Percentiles rank a stretch among this genome's conserved stretches.
Conservation (phyloP, 2,113 vertebrate genomes). For the Myanophis thanlyinensis region DNA sequence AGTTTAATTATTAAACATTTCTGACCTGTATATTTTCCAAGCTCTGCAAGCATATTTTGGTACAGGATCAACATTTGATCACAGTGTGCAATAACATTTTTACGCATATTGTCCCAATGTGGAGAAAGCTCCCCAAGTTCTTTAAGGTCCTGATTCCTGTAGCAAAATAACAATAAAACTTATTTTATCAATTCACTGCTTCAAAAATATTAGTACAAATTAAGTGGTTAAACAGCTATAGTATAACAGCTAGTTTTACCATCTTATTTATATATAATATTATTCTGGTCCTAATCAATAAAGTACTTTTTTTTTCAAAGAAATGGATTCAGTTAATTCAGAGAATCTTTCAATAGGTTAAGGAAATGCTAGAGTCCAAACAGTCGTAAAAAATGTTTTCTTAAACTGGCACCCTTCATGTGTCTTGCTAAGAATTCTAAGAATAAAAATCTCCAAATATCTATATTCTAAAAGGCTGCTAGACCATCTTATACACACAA, state of each 20-base stretch:
- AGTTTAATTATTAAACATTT: background rate
- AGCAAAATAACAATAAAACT: slow-evolving; percentile 35
- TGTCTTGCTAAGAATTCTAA: background rate
- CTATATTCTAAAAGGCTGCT: background rate
- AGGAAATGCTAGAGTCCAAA: background rate
- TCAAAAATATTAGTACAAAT: background rate
- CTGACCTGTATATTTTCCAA: slow-evolving; percentile 88
- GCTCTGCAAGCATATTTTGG: slow-evolving; percentile 88
- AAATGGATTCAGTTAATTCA: background rate
- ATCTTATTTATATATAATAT: background rate
- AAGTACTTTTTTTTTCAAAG: background rate
- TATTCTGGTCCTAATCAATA: background rate
- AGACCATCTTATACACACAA: background rate
- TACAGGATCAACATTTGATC: slow-evolving; percentile 87
- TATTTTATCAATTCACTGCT: slow-evolving; percentile 4
- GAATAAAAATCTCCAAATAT: background rate
- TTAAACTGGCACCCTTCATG: background rate
- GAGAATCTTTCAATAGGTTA: no score
- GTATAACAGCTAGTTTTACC: background rate
- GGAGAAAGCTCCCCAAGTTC: slow-evolving; percentile 95
- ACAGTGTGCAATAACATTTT: slow-evolving; percentile 89
- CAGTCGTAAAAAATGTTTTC: background rate
- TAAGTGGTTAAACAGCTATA: background rate
- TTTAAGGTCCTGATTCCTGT: slow-evolving; percentile 90
- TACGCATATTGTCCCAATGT: slow-evolving; percentile 96